These are phyloP conservation scores for Muntiacus muntjak DNA, from an alignment of 2,113 vertebrate genomes.

Conservation along the genomic window DNA sequence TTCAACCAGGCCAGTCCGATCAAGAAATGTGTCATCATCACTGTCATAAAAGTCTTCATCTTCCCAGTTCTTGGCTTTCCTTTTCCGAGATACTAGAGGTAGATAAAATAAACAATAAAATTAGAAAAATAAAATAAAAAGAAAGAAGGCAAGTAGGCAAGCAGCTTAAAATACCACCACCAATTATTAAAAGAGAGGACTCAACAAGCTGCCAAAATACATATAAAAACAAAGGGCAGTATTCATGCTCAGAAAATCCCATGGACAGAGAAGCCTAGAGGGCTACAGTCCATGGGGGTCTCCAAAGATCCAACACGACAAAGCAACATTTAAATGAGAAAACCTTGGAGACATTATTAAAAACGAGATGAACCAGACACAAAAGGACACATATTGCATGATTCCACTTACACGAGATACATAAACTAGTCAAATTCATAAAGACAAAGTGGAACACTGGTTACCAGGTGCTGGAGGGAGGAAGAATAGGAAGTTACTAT, in stretches of 20 bases:
- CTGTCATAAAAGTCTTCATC: conserved; percentile 98
- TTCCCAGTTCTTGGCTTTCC: conserved; percentile 98
- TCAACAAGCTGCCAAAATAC: neutral
- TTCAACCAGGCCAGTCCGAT: conserved; percentile 94
- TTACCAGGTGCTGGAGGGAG: neutral
- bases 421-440: neutral
- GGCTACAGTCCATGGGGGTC: neutral
- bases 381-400: neutral
- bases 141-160: neutral
- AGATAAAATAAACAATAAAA: neutral
- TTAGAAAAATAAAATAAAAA: neutral
- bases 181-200: neutral
- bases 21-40: conserved; percentile 96
- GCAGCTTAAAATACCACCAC: neutral
- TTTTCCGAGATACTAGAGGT: conserved; percentile 92
- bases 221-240: neutral
- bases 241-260: neutral
- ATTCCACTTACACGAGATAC: neutral
- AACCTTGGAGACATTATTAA: neutral
- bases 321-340: neutral
- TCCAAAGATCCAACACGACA: neutral
- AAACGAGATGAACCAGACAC: neutral
- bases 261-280: neutral
- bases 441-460: neutral
- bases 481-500: neutral